Evolutionary conservation across 2,888 invertebrate genomes (phyloP).

Genomic region (Epinotia demarniana): DNA sequence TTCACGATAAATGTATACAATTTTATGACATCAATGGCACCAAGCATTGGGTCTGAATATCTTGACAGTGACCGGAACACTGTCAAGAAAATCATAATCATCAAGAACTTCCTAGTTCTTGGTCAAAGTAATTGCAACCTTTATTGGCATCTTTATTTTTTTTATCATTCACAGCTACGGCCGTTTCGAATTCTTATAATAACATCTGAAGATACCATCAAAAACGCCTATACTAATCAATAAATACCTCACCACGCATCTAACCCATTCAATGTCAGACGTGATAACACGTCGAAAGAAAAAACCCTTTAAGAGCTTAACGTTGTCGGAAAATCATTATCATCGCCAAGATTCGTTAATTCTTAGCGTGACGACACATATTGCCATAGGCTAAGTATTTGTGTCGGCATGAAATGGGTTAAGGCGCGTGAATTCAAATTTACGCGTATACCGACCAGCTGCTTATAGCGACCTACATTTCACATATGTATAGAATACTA

Average conservation of each 20-base stretch:
- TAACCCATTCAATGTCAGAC: slow-evolving; percentile 6
- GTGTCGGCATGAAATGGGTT: neutral
- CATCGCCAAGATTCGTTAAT: neutral
- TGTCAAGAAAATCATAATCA: neutral
- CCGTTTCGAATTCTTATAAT: slow-evolving; percentile 44
- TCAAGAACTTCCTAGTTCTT: neutral
- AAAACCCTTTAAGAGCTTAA: neutral
- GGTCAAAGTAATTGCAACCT: neutral
- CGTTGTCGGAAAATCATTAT: neutral
- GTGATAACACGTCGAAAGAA: neutral
- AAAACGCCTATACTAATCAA: slow-evolving; percentile 35
- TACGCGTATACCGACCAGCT: slow-evolving; percentile 46
- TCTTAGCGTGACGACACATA: neutral
- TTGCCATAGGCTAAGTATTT: neutral
- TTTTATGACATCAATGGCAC: neutral
- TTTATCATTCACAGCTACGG: slow-evolving; percentile 17
- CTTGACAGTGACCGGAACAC: neutral
- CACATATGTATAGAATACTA: slow-evolving; percentile 39
- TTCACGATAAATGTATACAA: no score
- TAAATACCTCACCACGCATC: slow-evolving; percentile 6
- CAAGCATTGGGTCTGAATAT: neutral
- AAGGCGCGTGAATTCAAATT: neutral
- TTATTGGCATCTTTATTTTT: neutral
- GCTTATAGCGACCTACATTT: slow-evolving; percentile 47
- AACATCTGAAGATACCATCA: slow-evolving; percentile 58